Evolutionary conservation across 1,140 invertebrate genomes (phyloP).

Genomic region (Helicoverpa armigera): DNA sequence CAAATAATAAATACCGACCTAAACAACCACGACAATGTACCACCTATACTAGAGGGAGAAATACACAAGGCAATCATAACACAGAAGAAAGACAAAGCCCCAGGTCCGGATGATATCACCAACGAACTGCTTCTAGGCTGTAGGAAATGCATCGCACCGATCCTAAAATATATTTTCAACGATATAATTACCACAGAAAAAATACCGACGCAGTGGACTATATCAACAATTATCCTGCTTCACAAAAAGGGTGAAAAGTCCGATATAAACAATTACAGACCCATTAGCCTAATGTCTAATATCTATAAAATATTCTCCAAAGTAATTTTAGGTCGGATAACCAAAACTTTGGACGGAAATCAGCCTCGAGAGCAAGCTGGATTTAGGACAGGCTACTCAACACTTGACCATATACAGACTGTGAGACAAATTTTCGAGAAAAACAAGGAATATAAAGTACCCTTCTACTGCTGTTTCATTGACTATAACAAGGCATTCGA

Average conservation of each 20-base stretch:
- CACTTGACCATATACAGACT: not conserved
- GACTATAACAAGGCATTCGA: conserved; percentile 5
- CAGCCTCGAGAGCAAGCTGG: conserved; percentile 49
- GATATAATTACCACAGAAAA: not conserved
- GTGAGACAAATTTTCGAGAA: not conserved
- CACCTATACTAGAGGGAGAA: not conserved
- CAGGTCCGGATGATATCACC: not conserved
- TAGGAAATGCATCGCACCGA: not conserved
- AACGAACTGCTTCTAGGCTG: not conserved
- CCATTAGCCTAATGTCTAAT: conserved; percentile 61
- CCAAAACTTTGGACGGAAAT: conserved; percentile 39
- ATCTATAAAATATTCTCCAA: conserved; percentile 56
- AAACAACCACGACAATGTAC: not conserved
- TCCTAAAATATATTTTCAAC: not conserved
- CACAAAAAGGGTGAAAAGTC: conserved; percentile 61
- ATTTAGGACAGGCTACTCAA: conserved; percentile 49
- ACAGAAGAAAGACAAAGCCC: no score
- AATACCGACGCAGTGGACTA: not conserved
- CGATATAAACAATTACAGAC: conserved; percentile 58
- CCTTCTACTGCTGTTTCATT: not conserved
- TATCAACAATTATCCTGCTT: conserved; percentile 60
- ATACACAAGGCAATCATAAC: not conserved
- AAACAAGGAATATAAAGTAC: not conserved
- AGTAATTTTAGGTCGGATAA: conserved; percentile 40
- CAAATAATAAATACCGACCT: not conserved